phyloP scores from a whole-genome alignment of 2,888 invertebrate species.

The Margaritifera margaritifera region DNA sequence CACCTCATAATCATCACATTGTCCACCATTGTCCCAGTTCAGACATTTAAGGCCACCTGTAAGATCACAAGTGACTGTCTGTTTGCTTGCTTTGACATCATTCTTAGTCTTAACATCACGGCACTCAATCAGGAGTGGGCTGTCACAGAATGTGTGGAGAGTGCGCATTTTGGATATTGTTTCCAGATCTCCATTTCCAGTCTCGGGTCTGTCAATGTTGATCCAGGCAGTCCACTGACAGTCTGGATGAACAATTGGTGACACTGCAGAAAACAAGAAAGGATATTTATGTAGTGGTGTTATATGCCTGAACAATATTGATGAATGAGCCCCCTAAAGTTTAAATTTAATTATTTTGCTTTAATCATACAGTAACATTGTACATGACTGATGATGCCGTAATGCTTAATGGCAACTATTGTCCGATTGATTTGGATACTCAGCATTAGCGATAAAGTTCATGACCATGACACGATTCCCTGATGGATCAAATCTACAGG shows the following conservation, averaged over 20 bases:
- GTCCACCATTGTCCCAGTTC: conserved; percentile 49
- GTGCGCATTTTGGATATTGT: conserved; percentile 49
- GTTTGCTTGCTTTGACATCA: conserved; percentile 80
- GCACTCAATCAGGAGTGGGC: conserved; percentile 81
- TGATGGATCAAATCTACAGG: no score
- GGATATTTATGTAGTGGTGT: no score
- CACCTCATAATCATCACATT: conserved; percentile 67
- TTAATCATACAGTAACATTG: no score
- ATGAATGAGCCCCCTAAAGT: no score
- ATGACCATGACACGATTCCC: no score
- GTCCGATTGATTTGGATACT: no score
- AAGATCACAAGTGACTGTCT: conserved; percentile 83
- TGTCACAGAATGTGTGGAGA: conserved; percentile 52
- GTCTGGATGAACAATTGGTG: conserved; percentile 42
- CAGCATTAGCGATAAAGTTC: no score
- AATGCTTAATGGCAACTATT: no score
- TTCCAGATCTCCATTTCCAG: conserved; percentile 65
- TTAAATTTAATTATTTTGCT: no score
- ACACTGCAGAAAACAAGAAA: conserved; percentile 18
- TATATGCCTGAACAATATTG: no score
- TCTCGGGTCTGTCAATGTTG: conserved; percentile 51
- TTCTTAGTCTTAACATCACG: conserved; percentile 80
- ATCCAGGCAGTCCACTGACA: conserved; percentile 69
- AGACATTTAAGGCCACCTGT: conserved; percentile 54
- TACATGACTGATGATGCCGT: no score